Base-by-base conservation (phyloP, 2,113 vertebrate genomes). In the Lagopus muta region DNA sequence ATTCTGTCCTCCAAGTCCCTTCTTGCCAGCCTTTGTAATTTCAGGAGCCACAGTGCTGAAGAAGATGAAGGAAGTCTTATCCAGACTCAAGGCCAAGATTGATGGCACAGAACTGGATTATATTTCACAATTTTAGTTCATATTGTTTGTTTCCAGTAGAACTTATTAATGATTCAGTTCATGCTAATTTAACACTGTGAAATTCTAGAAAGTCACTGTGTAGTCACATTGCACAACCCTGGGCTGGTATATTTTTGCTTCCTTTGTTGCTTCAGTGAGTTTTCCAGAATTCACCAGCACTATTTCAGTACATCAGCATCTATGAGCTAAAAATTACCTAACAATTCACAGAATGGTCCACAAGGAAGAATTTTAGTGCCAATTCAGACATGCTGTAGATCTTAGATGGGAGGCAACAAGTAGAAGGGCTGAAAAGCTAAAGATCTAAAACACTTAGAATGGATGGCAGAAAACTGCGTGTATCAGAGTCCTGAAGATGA, bases 401-500 rank as follows among this genome's bases (percentile, higher is more conserved):
- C 25, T 50, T 73, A 11, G 38, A 22, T 2, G 0, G 32, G 24
- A 79, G 54, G 28, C 47, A 34, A 34, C 1, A 47, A 18, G 42
- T 5, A 47, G 47, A 24, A 50, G 43, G 48, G 57, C 77, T 75
- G 74, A 9, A 62, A 58, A 52, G 47, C 81, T 28, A 8, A 19
- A 36, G 74, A 60, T 36, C 42, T 24, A 4, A 48, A 62, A 47
- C 45, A 5, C n/a, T 4, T 7, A 55, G 65, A 38, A 5, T 45
- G 19, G 22, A 2, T 16, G 81, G 50, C 40, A 16, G 58, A 4
- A 50, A 36, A 11, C 0, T 3, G n/a, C 10, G 38, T 3, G 12
- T 2, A 1, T 0, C 3, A 5, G 69, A 69, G 73, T 32, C 60
- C 8, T 1, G 0, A 55, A 22, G 58, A 9, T 1, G 3, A 2